Conservation (phyloP, 2,797 vertebrate genomes). For the Enteromius thamalakanensis region DNA sequence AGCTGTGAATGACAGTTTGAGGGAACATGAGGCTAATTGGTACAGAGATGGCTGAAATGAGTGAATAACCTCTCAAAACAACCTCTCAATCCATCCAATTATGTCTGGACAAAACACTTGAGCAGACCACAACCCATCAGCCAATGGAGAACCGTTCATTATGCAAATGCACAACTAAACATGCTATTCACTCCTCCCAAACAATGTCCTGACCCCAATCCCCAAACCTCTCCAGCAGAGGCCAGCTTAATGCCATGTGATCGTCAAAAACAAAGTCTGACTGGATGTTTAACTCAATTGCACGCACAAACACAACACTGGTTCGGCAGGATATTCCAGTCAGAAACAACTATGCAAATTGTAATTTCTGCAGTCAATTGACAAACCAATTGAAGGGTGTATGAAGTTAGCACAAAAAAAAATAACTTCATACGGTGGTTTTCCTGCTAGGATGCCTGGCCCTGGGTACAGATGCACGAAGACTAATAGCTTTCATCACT, state of each 20-base stretch:
- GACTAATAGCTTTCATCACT: constrained; percentile 56
- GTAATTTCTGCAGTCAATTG: background rate
- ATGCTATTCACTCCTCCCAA: constrained; percentile 22
- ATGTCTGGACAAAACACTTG: constrained; percentile 10
- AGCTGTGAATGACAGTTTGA: background rate
- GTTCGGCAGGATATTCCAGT: background rate
- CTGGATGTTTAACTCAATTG: constrained; percentile 3
- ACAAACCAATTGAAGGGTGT: background rate
- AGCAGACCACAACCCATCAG: constrained; percentile 4
- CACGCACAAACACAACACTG: constrained; percentile 1
- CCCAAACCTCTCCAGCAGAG: constrained; percentile 18
- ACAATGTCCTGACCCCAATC: constrained; percentile 43
- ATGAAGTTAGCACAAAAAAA: constrained; percentile 8
- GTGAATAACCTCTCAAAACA: constrained; percentile 27
- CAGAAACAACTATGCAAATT: constrained; percentile 8
- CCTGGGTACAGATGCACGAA: constrained; percentile 23
- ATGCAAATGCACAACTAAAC: constrained; percentile 36
- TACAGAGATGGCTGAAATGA: constrained; percentile 2
- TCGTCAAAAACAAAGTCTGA: constrained; percentile 31
- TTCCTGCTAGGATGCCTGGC: background rate
- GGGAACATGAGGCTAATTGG: background rate
- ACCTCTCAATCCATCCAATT: constrained; percentile 12
- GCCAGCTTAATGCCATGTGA: constrained; percentile 37
- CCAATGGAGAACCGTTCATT: constrained; percentile 33
- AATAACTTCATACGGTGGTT: background rate